Evolutionary conservation across 2,797 vertebrate genomes (phyloP), one percentile per base, ranked within the genome.

Genomic region (Hapalemur alaotrensis): DNA sequence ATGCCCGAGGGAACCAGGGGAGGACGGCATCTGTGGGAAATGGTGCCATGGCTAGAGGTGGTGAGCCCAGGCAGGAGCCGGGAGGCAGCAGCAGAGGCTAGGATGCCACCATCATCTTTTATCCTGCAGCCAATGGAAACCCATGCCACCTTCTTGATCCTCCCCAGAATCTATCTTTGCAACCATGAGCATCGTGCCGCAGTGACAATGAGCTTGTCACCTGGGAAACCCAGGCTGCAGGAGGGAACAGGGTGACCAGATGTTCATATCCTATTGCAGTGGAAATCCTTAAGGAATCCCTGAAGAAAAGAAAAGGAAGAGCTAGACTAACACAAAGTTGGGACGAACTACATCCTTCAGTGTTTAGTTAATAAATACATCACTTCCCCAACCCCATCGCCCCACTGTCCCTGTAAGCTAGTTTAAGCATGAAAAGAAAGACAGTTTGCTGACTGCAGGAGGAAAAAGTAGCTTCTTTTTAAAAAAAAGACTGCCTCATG

Each of bases 1-100:
- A 17, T 2, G 30, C 8, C 17, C 1, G 52, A 50, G 1, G 6
- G 10, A 15, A 0, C 8, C 0, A 3, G 2, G 20, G 25, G 11
- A 0, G 15, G 35, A 57, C 4, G 38, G 4, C 18, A 5, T 23
- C 25, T 12, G 17, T 2, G 38, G 59, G 35, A 59, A 57, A 46
- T 12, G 13, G 15, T 22, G 20, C n/a, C 23, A 18, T 5, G 9
- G 2, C 7, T 15, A 6, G 12, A 32, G 32, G 18, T 1, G 41
- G 12, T 8, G 23, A 38, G 4, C 48, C 9, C 63, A 23, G 28
- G 61, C 2, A 35, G 57, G 38, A 18, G 38, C 38, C 73, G 2
- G 1, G 18, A 52, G 30, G 15, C 13, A 13, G 73, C 46, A 23
- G 14, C 9, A 14, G 28, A 59, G 50, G 13, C 2, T 7, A 7